These are phyloP conservation scores for Hippopotamus amphibius DNA, from an alignment of 2,113 vertebrate genomes.

Conservation along the genomic window DNA sequence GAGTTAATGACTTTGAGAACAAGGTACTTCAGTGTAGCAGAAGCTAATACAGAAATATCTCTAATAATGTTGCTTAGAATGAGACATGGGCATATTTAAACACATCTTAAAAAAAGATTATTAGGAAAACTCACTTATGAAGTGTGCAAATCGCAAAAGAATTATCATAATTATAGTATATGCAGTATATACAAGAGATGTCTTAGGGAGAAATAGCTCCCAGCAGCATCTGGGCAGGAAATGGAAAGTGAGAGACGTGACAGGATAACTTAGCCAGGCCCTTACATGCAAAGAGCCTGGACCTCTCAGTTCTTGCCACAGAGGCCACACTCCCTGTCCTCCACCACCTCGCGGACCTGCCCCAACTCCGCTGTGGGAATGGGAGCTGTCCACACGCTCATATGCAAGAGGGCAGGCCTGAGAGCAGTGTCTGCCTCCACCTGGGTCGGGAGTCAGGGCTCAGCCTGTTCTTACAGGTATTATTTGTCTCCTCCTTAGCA, in stretches of 20 bases:
- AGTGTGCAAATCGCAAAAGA: slow-evolving; percentile 65
- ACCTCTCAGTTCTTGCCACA: neutral
- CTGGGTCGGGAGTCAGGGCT: neutral
- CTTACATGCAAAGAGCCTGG: neutral
- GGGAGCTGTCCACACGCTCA: neutral
- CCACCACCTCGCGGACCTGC: accelerated
- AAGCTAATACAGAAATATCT: slow-evolving; percentile 62
- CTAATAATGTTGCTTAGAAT: slow-evolving; percentile 54
- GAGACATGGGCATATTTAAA: slow-evolving; percentile 54
- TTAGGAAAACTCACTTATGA: slow-evolving; percentile 65
- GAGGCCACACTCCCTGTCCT: neutral
- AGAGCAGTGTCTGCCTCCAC: neutral
- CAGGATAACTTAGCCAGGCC: neutral
- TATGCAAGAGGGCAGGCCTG: neutral
- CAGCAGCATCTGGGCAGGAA: neutral
- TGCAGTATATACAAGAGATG: neutral
- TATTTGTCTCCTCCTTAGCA: neutral
- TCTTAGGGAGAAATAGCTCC: slow-evolving; percentile 1
- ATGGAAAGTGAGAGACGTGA: neutral
- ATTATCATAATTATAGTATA: neutral
- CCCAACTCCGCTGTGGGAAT: neutral
- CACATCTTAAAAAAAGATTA: slow-evolving; percentile 39
- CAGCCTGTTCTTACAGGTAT: neutral
- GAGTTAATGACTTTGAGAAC: slow-evolving; percentile 69
- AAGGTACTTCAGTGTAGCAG: slow-evolving; percentile 12